Conservation (phyloP, 2,888 invertebrate species). For the Eretmocerus hayati region DNA sequence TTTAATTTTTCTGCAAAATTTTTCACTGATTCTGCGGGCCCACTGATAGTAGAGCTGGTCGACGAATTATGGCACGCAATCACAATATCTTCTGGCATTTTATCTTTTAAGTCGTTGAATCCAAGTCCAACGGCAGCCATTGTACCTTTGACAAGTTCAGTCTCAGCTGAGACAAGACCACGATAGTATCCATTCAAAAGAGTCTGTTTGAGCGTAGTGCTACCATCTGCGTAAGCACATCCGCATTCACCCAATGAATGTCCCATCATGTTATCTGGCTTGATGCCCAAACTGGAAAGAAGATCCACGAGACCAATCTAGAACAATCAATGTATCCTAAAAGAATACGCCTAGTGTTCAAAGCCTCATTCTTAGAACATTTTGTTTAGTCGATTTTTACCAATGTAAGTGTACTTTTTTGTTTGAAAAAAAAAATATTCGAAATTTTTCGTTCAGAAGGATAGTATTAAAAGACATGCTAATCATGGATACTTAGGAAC, state of each 20-base stretch:
- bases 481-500: background rate
- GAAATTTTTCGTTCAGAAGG: background rate
- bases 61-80: slow-evolving; percentile 83
- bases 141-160: slow-evolving; percentile 57
- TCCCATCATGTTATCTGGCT: slow-evolving; percentile 71
- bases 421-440: background rate
- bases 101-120: slow-evolving; percentile 54
- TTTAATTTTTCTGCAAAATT: slow-evolving; percentile 58
- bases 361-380: background rate
- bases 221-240: slow-evolving; percentile 92
- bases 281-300: slow-evolving; percentile 54
- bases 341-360: too few relatives aligned
- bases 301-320: slow-evolving; percentile 63
- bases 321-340: too few relatives aligned
- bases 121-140: slow-evolving; percentile 83
- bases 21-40: slow-evolving; percentile 64
- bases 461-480: background rate
- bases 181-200: slow-evolving; percentile 36
- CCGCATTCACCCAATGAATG: slow-evolving; percentile 93
- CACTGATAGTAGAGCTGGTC: slow-evolving; percentile 83
- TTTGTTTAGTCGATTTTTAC: background rate
- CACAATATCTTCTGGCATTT: slow-evolving; percentile 70
- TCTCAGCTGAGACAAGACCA: slow-evolving; percentile 37
- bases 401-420: too few relatives aligned
- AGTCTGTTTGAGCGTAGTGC: slow-evolving; percentile 57